Percentiles rank a stretch among this genome's conserved stretches.
These are phyloP conservation scores for Serrognathus titanus DNA, from an alignment of 2,888 invertebrate genomes.

Conservation along the genomic window DNA sequence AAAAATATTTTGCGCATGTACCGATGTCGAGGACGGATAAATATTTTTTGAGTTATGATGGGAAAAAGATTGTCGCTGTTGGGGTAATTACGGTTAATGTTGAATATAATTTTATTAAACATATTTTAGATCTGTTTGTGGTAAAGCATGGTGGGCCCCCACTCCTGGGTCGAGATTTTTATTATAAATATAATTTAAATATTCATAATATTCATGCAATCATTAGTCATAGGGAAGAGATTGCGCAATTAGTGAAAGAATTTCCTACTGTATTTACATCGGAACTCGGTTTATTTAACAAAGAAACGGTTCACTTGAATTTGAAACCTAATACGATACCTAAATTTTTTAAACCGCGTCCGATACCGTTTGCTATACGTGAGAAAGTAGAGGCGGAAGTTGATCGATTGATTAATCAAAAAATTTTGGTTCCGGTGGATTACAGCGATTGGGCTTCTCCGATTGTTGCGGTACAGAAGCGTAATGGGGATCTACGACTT, in stretches of 20 bases:
- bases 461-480: constrained; percentile 25
- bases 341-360: background rate
- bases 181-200: background rate
- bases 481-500: constrained; percentile 21
- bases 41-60: no score
- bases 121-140: no score
- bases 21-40: no score
- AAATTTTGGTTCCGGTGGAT: constrained; percentile 9
- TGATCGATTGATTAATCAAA: constrained; percentile 5
- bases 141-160: background rate
- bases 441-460: constrained; percentile 23
- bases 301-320: background rate
- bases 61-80: no score
- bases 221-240: no score
- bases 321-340: background rate
- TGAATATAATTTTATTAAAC: no score
- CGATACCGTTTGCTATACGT: background rate
- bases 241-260: no score
- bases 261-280: background rate
- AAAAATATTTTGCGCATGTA: no score
- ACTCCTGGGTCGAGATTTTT: background rate
- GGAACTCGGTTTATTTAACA: background rate
- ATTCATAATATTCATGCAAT: background rate
- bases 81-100: no score
- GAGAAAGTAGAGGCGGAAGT: constrained; percentile 11